Evolutionary conservation across 2,113 vertebrate species (phyloP), one percentile per base, ranked within the genome.

Genomic region (Halichoerus grypus): DNA sequence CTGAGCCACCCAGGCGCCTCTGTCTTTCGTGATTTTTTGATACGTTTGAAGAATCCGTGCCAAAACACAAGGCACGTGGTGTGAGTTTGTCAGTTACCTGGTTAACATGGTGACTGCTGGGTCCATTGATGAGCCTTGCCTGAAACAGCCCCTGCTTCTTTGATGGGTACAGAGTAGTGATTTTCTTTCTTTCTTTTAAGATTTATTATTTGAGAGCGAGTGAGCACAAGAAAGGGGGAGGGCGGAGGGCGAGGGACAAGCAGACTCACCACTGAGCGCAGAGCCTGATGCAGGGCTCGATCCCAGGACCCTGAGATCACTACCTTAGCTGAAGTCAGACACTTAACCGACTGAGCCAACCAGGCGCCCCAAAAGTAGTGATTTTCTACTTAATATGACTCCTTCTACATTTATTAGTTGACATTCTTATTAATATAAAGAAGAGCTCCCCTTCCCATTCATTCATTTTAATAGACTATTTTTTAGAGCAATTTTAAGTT

Each of bases 91-190:
- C 31, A 69, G 7, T 61, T 79, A 59, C 31, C 36, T 84, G 51
- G 39, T 59, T 59, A 76, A 11, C 15, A 24, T 46, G 31, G 10
- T 91, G 14, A 28, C 11, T 61, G 22, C 26, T 22, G 42, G 19
- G 4, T 79, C 51, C 18, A 3, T 76, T 3, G 39, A 39, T 26
- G 53, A 88, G 24, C 63, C 39, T 79, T 51, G 13, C 39, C 63
- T 92, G 10, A n/a, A 7, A 61, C 16, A 10, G 7, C 85, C 55
- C 28, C 4, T 74, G 0, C 28, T 74, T 0, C 0, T 0, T 19
- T 81, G 49, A 18, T 74, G 13, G 42, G 42, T 26, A 28, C 16
- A 28, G 42, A 59, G 13, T 51, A 65, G 24, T 53, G 33, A 19
- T 63, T 76, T 55, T 87, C 31, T 59, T 65, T 65, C 63, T n/a